These are phyloP conservation scores for Gobiocypris rarus DNA, from an alignment of 2,113 vertebrate species.

Conservation along the genomic window DNA sequence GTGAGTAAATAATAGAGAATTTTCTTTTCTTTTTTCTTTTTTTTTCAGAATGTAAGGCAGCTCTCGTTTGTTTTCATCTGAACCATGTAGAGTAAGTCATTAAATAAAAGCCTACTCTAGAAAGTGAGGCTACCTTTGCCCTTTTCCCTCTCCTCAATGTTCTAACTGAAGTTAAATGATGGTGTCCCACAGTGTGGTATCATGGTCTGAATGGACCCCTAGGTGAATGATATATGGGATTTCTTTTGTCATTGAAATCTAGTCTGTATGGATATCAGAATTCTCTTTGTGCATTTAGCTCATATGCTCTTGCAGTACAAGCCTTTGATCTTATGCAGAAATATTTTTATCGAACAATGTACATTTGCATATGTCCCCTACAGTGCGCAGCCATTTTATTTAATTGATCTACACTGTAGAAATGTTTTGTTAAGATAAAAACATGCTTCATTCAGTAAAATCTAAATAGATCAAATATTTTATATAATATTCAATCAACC, in stretches of 20 bases:
- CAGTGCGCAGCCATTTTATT: background rate
- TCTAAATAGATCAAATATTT: background rate
- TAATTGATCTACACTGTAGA: background rate
- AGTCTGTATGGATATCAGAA: conserved; percentile 30
- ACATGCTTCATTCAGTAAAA: background rate
- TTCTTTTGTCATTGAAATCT: conserved; percentile 57
- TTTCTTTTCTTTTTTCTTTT: conserved; percentile 8
- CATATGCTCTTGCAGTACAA: background rate
- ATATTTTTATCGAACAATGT: background rate
- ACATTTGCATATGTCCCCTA: background rate
- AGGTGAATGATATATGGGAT: conserved; percentile 61
- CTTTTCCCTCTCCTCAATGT: conserved; percentile 16
- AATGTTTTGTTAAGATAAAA: background rate
- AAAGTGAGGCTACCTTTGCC: conserved; percentile 16
- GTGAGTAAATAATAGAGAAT: conserved; percentile 4
- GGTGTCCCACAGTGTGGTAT: conserved; percentile 52
- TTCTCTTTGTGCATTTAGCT: conserved; percentile 30
- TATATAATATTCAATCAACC: too few relatives aligned
- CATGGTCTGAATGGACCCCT: conserved; percentile 45
- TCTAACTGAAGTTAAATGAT: conserved; percentile 39
- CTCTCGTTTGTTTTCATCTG: conserved; percentile 75
- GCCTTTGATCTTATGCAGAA: conserved; percentile 33
- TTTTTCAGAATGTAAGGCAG: background rate
- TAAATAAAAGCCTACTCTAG: conserved; percentile 24
- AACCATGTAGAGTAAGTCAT: conserved; percentile 64